Percentiles rank a stretch among this genome's conserved stretches.
phyloP scores from a whole-genome alignment of 2,888 invertebrate species.

The Nemapogon koenigi region DNA sequence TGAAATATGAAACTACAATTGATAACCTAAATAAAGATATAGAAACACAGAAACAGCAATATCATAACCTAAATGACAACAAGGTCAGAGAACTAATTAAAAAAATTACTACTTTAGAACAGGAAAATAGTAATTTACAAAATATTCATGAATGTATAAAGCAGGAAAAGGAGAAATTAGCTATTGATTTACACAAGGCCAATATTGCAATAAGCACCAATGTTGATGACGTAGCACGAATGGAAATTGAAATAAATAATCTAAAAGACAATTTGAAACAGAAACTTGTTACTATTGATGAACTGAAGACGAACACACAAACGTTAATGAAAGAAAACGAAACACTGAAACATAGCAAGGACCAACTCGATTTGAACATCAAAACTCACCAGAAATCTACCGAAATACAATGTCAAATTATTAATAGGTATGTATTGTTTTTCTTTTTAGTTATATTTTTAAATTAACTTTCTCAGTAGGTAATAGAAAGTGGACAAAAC shows the following conservation, averaged over 20 bases:
- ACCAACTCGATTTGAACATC: constrained; percentile 38
- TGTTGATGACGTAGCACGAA: constrained; percentile 34
- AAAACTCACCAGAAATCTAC: constrained; percentile 51
- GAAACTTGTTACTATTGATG: constrained; percentile 31
- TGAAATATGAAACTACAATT: constrained; percentile 26
- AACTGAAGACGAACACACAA: constrained; percentile 34
- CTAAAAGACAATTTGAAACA: constrained; percentile 38
- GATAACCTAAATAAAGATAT: constrained; percentile 20
- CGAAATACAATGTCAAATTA: constrained; percentile 45
- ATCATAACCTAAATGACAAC: constrained; percentile 18
- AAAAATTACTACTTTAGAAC: constrained; percentile 23
- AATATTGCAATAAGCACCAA: constrained; percentile 32
- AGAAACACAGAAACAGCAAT: constrained; percentile 11
- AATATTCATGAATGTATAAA: constrained; percentile 29
- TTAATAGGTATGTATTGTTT: constrained; percentile 33
- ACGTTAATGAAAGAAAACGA: constrained; percentile 35
- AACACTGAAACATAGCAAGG: constrained; percentile 23
- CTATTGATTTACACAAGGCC: constrained; percentile 37
- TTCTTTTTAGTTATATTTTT: neutral
- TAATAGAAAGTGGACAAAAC: too few relatives aligned
- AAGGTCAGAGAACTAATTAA: constrained; percentile 24
- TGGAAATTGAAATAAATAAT: constrained; percentile 38
- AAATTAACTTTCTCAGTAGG: too few relatives aligned
- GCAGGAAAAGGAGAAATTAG: constrained; percentile 34
- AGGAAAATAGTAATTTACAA: constrained; percentile 30